Percentiles rank a stretch among this genome's conserved stretches.
These are phyloP conservation scores for Vultur gryphus DNA, from an alignment of 2,797 vertebrate species.

Conservation along the genomic window DNA sequence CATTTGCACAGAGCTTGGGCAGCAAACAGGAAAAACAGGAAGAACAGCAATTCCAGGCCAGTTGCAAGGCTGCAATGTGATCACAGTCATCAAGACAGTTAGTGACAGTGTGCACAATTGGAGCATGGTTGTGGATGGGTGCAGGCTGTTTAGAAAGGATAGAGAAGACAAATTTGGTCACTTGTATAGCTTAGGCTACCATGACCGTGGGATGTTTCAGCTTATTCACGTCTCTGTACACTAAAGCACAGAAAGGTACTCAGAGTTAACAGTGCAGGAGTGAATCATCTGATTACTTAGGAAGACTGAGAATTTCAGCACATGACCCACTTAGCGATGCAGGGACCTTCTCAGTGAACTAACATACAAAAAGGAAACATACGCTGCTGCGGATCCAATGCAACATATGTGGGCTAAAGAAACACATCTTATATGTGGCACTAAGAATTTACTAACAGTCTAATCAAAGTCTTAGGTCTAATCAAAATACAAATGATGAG, in stretches of 20 bases:
- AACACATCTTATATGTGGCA: not conserved
- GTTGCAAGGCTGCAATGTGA: not conserved
- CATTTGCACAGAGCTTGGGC: not conserved
- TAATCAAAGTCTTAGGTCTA: not conserved
- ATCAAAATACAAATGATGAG: not conserved
- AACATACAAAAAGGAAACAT: not conserved
- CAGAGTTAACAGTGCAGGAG: not conserved
- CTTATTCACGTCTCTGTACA: not conserved
- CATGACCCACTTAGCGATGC: not conserved
- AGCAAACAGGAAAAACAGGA: not conserved
- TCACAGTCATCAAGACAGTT: not conserved
- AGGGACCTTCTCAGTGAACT: not conserved
- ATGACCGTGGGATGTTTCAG: not conserved
- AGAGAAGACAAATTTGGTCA: not conserved
- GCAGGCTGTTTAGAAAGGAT: not conserved
- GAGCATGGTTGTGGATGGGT: not conserved
- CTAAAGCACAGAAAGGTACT: not conserved
- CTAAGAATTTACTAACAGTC: not conserved
- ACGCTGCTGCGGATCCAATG: not conserved
- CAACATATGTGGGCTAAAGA: not conserved
- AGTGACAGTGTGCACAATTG: not conserved
- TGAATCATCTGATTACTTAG: not conserved
- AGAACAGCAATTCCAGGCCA: not conserved
- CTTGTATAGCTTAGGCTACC: not conserved
- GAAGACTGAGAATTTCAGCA: not conserved